Evolutionary conservation across 1,140 invertebrate species (phyloP), one percentile per base, ranked within the genome.

Genomic region (Drosophila pseudoobscura): DNA sequence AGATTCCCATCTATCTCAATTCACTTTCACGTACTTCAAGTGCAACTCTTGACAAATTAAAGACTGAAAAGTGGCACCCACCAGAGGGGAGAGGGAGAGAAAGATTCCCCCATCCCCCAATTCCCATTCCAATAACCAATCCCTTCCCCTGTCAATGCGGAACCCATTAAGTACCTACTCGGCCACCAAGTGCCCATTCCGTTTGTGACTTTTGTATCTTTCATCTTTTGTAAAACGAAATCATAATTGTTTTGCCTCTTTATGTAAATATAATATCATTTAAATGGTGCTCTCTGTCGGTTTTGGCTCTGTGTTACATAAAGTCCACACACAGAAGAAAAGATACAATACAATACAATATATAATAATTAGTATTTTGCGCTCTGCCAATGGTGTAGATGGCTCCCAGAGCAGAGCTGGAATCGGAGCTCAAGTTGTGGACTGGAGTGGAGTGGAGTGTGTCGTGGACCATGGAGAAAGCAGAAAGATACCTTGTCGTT

Each of bases 41-140:
- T 87, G 78, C 82, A 82, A 78, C 82, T 88, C 82, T 87, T 80
- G 74, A 87, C 83, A 87, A 87, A 88, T 88, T 87, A 82, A 87
- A 88, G 20, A 66, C 52, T 53, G 56, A 75, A 80, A 87, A 87
- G 82, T 88, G 82, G 83, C 75, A 80, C 82, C 80, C 80, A 80
- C 75, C 79, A 73, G 46, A 15, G 15, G 15, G 15, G 15, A 15
- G 15, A 59, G 53, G 57, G 52, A 51, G 51, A 47, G 29, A 43
- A 8, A 35, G 39, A 46, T 8, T 44, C 60, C 17, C 17, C 52
- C 51, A 59, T 50, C 26, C 44, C 41, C 41, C 26, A 49, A 52
- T 50, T 20, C 49, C 15, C 54, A 60, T 35, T 26, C 45, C 49
- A 35, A 63, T 57, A 74, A 56, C 63, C n/a, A 41, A 26, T 26